Conservation (phyloP, 2,888 invertebrate genomes). For the Ophion costatus region DNA sequence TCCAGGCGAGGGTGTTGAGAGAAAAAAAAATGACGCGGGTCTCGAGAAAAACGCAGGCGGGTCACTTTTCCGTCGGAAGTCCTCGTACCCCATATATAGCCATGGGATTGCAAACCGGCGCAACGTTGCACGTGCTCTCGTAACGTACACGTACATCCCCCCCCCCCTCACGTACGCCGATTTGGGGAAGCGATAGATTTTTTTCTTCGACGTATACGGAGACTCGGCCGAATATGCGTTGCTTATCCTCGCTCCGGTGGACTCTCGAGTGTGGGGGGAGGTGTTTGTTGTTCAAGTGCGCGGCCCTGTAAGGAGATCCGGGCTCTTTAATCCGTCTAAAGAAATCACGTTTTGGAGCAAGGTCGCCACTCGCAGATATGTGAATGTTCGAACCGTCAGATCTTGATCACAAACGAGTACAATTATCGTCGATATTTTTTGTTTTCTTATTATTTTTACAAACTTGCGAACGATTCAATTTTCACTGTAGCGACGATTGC, state of each 20-base stretch:
- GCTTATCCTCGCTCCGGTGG: not conserved
- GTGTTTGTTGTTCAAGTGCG: slow-evolving; percentile 26
- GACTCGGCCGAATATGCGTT: not conserved
- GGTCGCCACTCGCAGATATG: slow-evolving; percentile 53
- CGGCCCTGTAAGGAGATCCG: slow-evolving; percentile 47
- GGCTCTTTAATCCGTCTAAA: slow-evolving; percentile 47
- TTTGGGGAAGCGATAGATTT: slow-evolving; percentile 1
- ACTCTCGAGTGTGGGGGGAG: not conserved
- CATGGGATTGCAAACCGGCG: slow-evolving; percentile 57
- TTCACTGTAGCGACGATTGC: not conserved
- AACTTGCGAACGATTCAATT: not conserved
- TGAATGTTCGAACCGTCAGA: slow-evolving; percentile 52
- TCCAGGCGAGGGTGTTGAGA: slow-evolving; percentile 8
- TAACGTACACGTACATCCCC: not conserved
- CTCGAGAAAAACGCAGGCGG: slow-evolving; percentile 40
- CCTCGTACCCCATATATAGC: slow-evolving; percentile 29
- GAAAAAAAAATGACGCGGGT: slow-evolving; percentile 44
- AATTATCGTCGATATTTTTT: not conserved
- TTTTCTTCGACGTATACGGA: not conserved
- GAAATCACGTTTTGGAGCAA: slow-evolving; percentile 59
- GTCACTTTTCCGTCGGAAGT: slow-evolving; percentile 34
- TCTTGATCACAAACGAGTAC: slow-evolving; percentile 17
- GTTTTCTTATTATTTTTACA: not conserved
- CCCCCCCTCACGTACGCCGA: not conserved
- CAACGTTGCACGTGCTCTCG: slow-evolving; percentile 43